Base-by-base conservation (phyloP, 2,888 invertebrate genomes). In the Conomelus anceps region DNA sequence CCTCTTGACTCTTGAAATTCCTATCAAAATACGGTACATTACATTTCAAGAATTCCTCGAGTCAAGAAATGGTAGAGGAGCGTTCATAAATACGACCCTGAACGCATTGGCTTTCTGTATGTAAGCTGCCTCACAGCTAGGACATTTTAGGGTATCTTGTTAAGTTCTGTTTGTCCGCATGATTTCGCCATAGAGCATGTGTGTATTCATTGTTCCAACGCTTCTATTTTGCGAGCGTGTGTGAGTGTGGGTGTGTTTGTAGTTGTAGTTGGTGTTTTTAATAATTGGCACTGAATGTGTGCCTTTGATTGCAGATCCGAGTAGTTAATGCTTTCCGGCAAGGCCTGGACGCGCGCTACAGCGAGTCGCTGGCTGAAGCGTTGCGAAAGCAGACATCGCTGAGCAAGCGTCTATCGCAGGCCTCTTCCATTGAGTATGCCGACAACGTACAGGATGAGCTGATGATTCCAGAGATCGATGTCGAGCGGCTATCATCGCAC, bases 311-410 rank as follows among this genome's bases (percentile, higher is more conserved):
- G 94, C 97, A 99, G 99, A 99, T 99, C 95, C 99, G 99, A 95
- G 99, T 99, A 95, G 99, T 99, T 95, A 99, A 99, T 96, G 99
- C 99, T 95, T 99, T 99, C 96, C 99, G 99, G 94, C 98, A 99
- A 96, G 99, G 99, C 94, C 96, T 99, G 95, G 99, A 99, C 95
- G 96, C 98, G 94, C 97, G 98, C 93, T 96, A 96, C 93, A 98
- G 98, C 95, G 95, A 97, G 94, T 97, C 98, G 94, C 96, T 98
- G 94, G 98, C 98, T 91, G 98, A 98, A 95, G 98, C 97, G 94
- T 96, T 98, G 93, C 97, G 98, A 94, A 98, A 98, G 95, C 98
- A 98, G 95, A 96, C 98, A 93, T 97, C 98, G 94, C 95, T 98
- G 92, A 96, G 96, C 94, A 98, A 98, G 95, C 96, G 98, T 93